Conservation (phyloP, 2,797 vertebrate species). For the Onychomys torridus region DNA sequence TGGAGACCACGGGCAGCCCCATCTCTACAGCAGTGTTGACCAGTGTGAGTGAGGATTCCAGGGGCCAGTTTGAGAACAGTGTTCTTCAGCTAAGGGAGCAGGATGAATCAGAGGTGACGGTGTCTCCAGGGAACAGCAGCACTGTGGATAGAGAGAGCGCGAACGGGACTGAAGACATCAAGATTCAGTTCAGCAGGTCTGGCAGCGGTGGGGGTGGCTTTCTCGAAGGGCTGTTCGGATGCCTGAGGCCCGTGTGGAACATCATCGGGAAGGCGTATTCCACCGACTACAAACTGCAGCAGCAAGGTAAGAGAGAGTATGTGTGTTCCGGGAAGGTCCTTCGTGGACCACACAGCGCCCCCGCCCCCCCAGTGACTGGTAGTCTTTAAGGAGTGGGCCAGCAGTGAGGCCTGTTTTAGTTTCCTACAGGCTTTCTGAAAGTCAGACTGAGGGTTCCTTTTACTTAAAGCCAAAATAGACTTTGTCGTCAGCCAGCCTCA, state of each 20-base stretch:
- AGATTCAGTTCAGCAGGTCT: slow-evolving; percentile 96
- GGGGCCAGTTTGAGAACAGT: slow-evolving; percentile 97
- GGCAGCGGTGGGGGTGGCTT: slow-evolving; percentile 95
- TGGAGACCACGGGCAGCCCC: slow-evolving; percentile 88
- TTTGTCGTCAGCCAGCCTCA: not conserved
- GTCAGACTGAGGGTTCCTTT: not conserved
- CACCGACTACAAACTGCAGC: slow-evolving; percentile 98
- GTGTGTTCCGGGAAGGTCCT: not conserved
- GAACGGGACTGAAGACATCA: slow-evolving; percentile 92
- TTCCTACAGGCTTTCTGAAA: not conserved
- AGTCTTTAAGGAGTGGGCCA: not conserved
- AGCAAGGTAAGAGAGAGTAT: slow-evolving; percentile 92
- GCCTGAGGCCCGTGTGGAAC: slow-evolving; percentile 98
- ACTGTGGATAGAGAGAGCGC: slow-evolving; percentile 87
- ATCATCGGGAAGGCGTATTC: slow-evolving; percentile 99
- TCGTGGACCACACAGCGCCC: not conserved
- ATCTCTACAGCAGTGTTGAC: slow-evolving; percentile 90
- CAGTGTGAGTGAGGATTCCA: slow-evolving; percentile 93
- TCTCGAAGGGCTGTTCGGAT: slow-evolving; percentile 97
- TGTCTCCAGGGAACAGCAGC: slow-evolving; percentile 89
- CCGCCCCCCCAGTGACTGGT: not conserved
- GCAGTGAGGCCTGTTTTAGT: not conserved
- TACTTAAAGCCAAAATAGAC: not conserved
- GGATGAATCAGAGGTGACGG: slow-evolving; percentile 90
- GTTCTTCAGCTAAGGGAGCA: slow-evolving; percentile 96